phyloP scores from a whole-genome alignment of 2,888 invertebrate species.

The Tachina lurida region DNA sequence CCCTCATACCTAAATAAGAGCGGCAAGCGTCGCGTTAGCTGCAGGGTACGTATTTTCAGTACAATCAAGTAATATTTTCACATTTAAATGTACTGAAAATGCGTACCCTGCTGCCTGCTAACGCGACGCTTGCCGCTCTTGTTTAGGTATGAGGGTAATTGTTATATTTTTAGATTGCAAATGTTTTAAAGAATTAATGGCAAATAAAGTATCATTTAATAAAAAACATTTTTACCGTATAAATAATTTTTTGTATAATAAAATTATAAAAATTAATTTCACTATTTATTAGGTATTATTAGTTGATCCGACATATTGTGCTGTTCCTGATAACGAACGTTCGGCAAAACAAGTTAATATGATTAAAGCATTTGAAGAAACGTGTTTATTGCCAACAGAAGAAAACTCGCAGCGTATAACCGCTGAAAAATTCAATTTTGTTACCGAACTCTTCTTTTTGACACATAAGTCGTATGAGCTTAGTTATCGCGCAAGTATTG shows the following conservation, averaged over 20 bases:
- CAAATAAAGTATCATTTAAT: no score
- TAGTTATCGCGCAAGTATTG: constrained; percentile 87
- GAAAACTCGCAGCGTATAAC: constrained; percentile 85
- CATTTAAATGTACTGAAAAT: no score
- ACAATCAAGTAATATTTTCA: no score
- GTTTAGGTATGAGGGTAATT: no score
- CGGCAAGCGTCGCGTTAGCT: no score
- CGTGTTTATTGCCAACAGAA: constrained; percentile 89
- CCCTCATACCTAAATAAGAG: no score
- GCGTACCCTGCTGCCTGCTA: no score
- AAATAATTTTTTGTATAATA: no score
- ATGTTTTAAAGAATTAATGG: no score
- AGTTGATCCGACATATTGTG: constrained; percentile 94
- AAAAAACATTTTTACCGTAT: not conserved
- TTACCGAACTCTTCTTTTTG: constrained; percentile 95
- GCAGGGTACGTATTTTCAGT: no score
- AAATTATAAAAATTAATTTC: not conserved
- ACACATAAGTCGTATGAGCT: constrained; percentile 94
- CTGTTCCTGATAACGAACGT: constrained; percentile 87
- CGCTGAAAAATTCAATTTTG: constrained; percentile 88
- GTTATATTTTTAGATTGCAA: no score
- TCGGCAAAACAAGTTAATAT: constrained; percentile 87
- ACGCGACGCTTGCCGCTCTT: no score
- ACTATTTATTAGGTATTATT: constrained; percentile 84
- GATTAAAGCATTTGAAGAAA: constrained; percentile 88